phyloP scores from a whole-genome alignment of 2,113 vertebrate species.

The Laterallus jamaicensis region DNA sequence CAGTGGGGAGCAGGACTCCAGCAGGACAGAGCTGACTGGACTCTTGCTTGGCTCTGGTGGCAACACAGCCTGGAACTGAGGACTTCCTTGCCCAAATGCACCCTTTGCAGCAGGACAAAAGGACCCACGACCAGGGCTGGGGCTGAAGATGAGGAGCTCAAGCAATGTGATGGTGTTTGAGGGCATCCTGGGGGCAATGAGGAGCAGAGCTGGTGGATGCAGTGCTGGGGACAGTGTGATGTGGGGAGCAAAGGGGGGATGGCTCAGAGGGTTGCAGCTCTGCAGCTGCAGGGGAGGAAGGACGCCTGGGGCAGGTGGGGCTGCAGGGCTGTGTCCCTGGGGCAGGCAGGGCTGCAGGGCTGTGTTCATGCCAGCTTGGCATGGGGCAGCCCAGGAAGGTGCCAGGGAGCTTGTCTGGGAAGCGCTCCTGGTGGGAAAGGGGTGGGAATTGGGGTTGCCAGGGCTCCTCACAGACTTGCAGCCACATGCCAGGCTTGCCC shows the following conservation, averaged over 20 bases:
- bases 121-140: neutral
- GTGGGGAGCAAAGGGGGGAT: neutral
- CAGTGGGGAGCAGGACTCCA: neutral
- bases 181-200: neutral
- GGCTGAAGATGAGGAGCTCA: conserved; percentile 17
- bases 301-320: neutral
- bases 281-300: conserved; percentile 36
- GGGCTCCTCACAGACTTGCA: neutral
- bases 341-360: neutral
- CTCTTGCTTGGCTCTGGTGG: neutral
- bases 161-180: neutral
- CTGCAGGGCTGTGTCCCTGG: neutral
- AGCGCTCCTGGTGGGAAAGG: neutral
- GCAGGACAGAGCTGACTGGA: neutral
- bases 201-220: neutral
- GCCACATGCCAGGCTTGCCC: neutral
- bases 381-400: neutral
- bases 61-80: neutral
- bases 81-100: neutral
- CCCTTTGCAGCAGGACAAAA: neutral
- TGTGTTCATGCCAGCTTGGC: neutral
- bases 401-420: neutral
- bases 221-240: neutral
- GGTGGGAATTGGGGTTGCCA: neutral
- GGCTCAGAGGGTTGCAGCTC: neutral